Percentiles rank a stretch among this genome's conserved stretches.
These are phyloP conservation scores for Taenioides sp. DNA, from an alignment of 2,797 vertebrate species.

Conservation along the genomic window DNA sequence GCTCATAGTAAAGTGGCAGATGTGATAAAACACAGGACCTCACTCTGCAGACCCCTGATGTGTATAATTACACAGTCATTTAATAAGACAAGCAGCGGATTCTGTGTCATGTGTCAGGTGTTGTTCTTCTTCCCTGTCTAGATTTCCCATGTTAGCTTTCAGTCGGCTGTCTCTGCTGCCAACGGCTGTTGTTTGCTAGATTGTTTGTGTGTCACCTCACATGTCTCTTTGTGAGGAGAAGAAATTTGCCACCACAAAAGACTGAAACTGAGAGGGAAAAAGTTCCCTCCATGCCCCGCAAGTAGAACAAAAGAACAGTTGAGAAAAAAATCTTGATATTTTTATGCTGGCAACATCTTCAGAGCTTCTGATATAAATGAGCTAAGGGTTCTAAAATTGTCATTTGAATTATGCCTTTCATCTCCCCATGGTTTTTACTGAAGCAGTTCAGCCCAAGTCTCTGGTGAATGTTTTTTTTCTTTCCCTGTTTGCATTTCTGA, in stretches of 20 bases:
- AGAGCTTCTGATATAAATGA: conserved; percentile 78
- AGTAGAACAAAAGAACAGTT: conserved; percentile 73
- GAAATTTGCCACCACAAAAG: conserved; percentile 68
- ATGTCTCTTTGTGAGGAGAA: conserved; percentile 65
- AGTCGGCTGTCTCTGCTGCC: conserved; percentile 61
- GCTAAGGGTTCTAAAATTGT: conserved; percentile 82
- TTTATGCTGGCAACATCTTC: conserved; percentile 73
- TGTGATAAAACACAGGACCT: conserved; percentile 49
- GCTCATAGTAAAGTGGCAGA: conserved; percentile 22
- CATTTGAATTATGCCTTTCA: conserved; percentile 83
- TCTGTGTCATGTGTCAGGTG: conserved; percentile 59
- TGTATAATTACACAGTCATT: conserved; percentile 71
- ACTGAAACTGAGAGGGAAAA: conserved; percentile 71
- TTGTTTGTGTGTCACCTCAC: conserved; percentile 72
- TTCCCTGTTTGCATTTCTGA: conserved; percentile 80
- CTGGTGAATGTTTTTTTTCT: conserved; percentile 65
- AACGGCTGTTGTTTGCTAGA: conserved; percentile 67
- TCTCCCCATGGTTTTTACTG: conserved; percentile 79
- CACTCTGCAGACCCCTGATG: conserved; percentile 54
- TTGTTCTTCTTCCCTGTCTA: conserved; percentile 63
- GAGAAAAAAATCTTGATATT: conserved; percentile 66
- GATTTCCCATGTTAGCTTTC: conserved; percentile 70
- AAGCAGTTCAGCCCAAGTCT: conserved; percentile 76
- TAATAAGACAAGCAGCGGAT: conserved; percentile 67
- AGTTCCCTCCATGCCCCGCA: conserved; percentile 63